Evolutionary conservation across 2,797 vertebrate species (phyloP).

Genomic region (Melanotaenia maccullochi): DNA sequence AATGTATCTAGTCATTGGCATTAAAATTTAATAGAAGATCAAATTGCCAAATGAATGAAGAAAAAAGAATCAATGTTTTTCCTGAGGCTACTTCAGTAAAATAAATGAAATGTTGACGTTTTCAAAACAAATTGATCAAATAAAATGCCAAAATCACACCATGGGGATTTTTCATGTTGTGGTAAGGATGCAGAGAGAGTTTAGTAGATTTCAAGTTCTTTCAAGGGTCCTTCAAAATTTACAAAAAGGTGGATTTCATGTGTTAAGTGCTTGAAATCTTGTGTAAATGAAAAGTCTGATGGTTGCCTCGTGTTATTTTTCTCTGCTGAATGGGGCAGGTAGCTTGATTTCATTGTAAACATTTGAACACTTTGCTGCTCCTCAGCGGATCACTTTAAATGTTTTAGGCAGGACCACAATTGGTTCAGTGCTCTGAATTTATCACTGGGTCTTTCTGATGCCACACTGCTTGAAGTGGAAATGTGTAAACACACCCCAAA

Average conservation of each 20-base stretch:
- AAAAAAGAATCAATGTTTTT: slow-evolving; percentile 18
- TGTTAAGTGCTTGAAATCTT: neutral
- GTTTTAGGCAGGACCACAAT: slow-evolving; percentile 35
- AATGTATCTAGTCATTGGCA: slow-evolving; percentile 38
- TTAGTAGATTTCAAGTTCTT: neutral
- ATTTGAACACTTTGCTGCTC: slow-evolving; percentile 26
- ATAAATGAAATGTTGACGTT: neutral
- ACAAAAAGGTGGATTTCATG: neutral
- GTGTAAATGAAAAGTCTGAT: slow-evolving; percentile 15
- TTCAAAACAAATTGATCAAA: neutral
- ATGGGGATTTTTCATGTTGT: slow-evolving; percentile 33
- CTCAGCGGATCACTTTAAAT: slow-evolving; percentile 38
- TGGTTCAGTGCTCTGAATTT: slow-evolving; percentile 35
- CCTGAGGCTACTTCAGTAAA: neutral
- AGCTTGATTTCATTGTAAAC: slow-evolving; percentile 45
- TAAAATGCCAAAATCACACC: slow-evolving; percentile 9
- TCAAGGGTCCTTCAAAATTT: neutral
- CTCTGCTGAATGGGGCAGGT: slow-evolving; percentile 12
- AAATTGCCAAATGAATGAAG: slow-evolving; percentile 44
- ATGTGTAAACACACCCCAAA: slow-evolving; percentile 42
- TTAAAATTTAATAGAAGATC: slow-evolving; percentile 68
- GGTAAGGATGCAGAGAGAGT: neutral
- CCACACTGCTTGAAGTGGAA: slow-evolving; percentile 42
- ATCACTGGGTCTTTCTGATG: slow-evolving; percentile 53
- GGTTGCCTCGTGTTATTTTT: neutral